Conservation (phyloP, 2,113 vertebrate species). For the Crotophaga sulcirostris region DNA sequence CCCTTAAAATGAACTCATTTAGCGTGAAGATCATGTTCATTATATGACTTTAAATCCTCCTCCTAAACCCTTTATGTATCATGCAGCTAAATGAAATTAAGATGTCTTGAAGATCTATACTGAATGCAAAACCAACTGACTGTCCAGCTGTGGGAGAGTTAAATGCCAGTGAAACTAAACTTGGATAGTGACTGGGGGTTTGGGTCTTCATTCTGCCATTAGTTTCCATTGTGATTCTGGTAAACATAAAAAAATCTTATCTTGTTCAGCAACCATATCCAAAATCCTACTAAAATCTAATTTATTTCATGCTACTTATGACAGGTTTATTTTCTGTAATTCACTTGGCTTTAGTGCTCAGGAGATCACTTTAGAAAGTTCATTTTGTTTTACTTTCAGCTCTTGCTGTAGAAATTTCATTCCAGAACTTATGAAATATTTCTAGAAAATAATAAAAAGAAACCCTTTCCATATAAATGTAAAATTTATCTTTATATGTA, state of each 20-base stretch:
- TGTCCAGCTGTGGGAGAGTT: background rate
- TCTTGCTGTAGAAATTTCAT: background rate
- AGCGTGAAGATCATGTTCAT: background rate
- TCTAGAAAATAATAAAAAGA: background rate
- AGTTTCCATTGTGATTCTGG: background rate
- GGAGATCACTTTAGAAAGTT: background rate
- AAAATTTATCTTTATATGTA: background rate
- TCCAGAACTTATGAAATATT: background rate
- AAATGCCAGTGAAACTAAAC: background rate
- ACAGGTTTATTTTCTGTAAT: conserved; percentile 36
- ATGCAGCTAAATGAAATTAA: background rate
- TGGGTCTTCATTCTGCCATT: background rate
- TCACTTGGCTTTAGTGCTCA: conserved; percentile 21
- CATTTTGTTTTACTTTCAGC: background rate
- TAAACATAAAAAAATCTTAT: background rate
- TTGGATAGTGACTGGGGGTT: background rate
- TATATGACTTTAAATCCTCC: background rate
- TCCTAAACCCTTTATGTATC: background rate
- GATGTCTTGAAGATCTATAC: background rate
- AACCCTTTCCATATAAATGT: background rate
- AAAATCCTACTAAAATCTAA: conserved; percentile 40
- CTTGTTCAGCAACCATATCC: background rate
- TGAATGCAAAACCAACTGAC: background rate
- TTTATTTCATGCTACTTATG: conserved; percentile 24
- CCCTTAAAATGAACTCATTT: background rate